A percentile compares a stretch with the other conserved stretches of the same genome.
Conservation (phyloP, 2,888 invertebrate species). For the Oxyteleia sp. region DNA sequence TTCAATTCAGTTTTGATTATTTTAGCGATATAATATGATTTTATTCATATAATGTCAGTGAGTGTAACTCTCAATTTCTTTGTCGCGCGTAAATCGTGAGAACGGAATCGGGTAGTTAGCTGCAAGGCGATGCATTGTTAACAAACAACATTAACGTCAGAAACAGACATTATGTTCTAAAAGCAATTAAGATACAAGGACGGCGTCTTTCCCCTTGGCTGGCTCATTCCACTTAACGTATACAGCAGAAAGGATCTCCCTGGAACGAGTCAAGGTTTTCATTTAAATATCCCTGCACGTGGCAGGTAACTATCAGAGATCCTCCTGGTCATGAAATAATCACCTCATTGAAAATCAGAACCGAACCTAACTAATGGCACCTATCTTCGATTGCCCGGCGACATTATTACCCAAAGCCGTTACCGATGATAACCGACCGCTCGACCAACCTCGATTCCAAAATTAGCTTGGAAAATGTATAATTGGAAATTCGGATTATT, state of each 20-base stretch:
- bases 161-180: conserved; percentile 72
- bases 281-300: conserved; percentile 72
- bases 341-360: conserved; percentile 66
- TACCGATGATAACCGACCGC: conserved; percentile 20
- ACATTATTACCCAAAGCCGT: conserved; percentile 33
- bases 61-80: conserved; percentile 26
- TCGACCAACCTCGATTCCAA: conserved; percentile 11
- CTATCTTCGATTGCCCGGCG: conserved; percentile 36
- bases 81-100: conserved; percentile 13
- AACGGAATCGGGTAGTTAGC: conserved; percentile 48
- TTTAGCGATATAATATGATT: neutral
- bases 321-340: conserved; percentile 69
- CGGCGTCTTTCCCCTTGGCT: conserved; percentile 69
- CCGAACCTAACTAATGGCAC: conserved; percentile 36
- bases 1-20: neutral
- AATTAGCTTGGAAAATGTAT: conserved; percentile 16
- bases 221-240: conserved; percentile 69
- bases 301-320: conserved; percentile 69
- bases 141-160: conserved; percentile 80
- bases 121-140: conserved; percentile 78
- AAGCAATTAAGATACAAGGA: conserved; percentile 81
- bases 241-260: conserved; percentile 58
- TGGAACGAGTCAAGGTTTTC: conserved; percentile 68
- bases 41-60: conserved; percentile 25
- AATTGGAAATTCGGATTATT: conserved; percentile 3